Percentiles rank a stretch among this genome's conserved stretches.
phyloP scores from a whole-genome alignment of 2,113 vertebrate genomes.

The Naja naja region DNA sequence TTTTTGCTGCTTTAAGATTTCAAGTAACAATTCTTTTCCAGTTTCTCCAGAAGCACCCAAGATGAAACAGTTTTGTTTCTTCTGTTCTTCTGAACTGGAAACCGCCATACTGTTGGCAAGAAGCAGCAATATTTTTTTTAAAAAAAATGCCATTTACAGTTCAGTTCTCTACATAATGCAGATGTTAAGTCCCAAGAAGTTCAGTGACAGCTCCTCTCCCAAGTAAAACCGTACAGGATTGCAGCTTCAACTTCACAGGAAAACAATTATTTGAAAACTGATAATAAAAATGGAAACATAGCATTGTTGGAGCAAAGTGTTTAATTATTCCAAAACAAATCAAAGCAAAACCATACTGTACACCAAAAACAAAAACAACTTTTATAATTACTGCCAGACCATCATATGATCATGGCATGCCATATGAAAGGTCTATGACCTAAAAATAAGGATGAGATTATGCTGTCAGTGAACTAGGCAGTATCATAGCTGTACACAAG shows the following conservation, averaged over 20 bases:
- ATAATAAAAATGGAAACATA: background rate
- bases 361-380: background rate
- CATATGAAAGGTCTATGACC: background rate
- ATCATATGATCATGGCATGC: background rate
- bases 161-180: background rate
- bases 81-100: constrained; percentile 55
- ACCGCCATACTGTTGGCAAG: constrained; percentile 65
- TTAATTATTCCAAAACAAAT: background rate
- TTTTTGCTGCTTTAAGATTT: constrained; percentile 67
- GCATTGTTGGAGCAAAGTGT: background rate
- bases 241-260: background rate
- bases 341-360: background rate
- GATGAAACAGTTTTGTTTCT: constrained; percentile 72
- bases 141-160: background rate
- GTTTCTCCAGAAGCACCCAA: constrained; percentile 82
- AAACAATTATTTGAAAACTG: background rate
- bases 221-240: background rate
- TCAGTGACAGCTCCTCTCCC: background rate
- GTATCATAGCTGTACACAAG: background rate
- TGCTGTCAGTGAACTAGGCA: background rate
- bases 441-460: background rate
- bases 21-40: constrained; percentile 66
- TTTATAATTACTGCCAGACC: background rate
- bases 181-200: background rate
- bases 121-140: background rate